Conservation (phyloP, 2,797 vertebrate species). For the Anguilla pacifica region DNA sequence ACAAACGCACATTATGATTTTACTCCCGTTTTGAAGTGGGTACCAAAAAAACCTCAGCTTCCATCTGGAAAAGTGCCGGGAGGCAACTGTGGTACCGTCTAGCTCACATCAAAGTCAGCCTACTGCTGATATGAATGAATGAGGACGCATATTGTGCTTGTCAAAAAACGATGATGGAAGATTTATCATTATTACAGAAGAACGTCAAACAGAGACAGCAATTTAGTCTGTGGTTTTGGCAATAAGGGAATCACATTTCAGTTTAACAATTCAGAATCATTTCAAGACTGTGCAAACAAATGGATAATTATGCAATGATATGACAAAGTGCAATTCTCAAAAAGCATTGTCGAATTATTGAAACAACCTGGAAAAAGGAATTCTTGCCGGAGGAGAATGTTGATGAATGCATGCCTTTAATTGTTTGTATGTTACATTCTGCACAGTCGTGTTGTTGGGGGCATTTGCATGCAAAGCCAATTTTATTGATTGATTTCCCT, state of each 20-base stretch:
- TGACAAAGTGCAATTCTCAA: background rate
- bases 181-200: conserved; percentile 5
- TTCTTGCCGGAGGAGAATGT: background rate
- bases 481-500: background rate
- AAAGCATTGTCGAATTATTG: background rate
- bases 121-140: background rate
- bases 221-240: background rate
- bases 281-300: background rate
- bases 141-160: background rate
- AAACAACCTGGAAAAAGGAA: background rate
- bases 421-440: background rate
- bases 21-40: background rate
- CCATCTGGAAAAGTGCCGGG: background rate
- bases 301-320: background rate
- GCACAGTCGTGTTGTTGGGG: background rate
- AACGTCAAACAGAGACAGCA: background rate
- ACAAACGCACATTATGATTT: background rate
- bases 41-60: background rate
- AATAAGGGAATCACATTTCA: background rate
- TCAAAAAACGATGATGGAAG: conserved; percentile 8
- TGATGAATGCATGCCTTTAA: background rate
- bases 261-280: background rate
- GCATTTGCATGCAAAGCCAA: background rate
- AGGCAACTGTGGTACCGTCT: background rate
- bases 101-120: background rate